Base-by-base conservation (phyloP, 2,888 invertebrate species). In the Leptodirus hochenwartii region DNA sequence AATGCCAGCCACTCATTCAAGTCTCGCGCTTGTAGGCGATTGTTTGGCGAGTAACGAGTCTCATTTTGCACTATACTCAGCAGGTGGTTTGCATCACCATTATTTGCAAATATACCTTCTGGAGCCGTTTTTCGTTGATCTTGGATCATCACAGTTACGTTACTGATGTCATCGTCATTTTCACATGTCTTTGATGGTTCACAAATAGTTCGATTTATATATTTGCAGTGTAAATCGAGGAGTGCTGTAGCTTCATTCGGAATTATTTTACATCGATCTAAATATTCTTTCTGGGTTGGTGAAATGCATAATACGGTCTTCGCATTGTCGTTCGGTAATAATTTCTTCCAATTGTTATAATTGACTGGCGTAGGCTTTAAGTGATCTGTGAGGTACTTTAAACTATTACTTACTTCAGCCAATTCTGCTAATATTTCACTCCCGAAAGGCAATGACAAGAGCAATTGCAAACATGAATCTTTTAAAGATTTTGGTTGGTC, bases 401-500 rank as follows among this genome's bases (percentile, higher is more conserved):
- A 27, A 15, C 34, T 37, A 22, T 32, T 25, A 9, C 22, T 10
- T 8, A 74, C 69, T 22, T 59, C 60, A 15, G 74, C 74, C 23
- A 76, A 47, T 49, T 75, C 75, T 53, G 72, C 68, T 35, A 77
- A 52, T 38, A 80, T 63, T 44, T 68, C 68, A 13, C 61, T 56
- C 27, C 80, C 80, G 47, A 65, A 75, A 3, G 79, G 79, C 47
- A 77, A 59, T 4, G 66, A 60, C 11, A 71, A 58, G 6, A 81
- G 60, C 38, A 59, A 67, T 41, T 61, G 62, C 22, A 78, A 59
- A 47, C 77, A 77, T 17, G 76, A 51, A 40, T 74, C 67, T 41
- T 66, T 64, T 31, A 81, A 51, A 16, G 64, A 43, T 14, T 35
- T 17, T 2, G 47, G 45, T 25, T 46, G 36, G 16, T 28, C 61